Base-by-base conservation (phyloP, 1,140 invertebrate species). In the Brachystomella parvula region DNA sequence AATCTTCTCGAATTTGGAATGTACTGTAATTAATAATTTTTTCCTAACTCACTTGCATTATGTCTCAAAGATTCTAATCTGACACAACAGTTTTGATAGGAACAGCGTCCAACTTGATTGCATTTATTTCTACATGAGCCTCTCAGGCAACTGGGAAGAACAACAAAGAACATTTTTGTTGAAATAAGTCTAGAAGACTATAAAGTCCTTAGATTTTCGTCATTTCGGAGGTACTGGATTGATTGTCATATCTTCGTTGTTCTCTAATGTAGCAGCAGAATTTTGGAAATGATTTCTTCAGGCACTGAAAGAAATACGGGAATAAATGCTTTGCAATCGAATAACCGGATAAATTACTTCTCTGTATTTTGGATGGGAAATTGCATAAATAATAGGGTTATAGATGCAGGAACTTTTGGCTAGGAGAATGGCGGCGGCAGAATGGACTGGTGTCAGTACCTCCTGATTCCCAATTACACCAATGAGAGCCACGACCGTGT, bases 381-480 rank as follows among this genome's bases (percentile, higher is more conserved):
- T 76, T 3, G 71, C 75, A 63, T 77, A 78, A 19, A 78, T 70
- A 29, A 76, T 74, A 1, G 76, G 76, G 39, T 77, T 77, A 60
- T 74, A 76, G 28, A 71, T 65, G 24, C 76, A 72, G 29, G 68
- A 69, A 1, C 67, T 61, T 65, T 76, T 76, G 62, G 75, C 74
- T 66, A 77, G 75, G 2, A 77, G 65, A 15, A 73, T 60, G 2
- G 73, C 69, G 53, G 73, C 73, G 58, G 72, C 59, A 12, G 63
- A 63, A 6, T 74, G 65, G 35, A 75, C 63, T 0, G 76, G 76
- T 17, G 76, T 81, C 53, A 82, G 76, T 33, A 64, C 61, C 1
- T 35, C 64, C 28, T 66, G 56, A 65, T 73, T 67, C n/a, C 72
- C 74, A 67, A 78, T 77, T 61, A 79, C 73, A 9, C 75, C 80